Base-by-base conservation (phyloP, 1,140 invertebrate genomes). In the Drosophila sechellia region DNA sequence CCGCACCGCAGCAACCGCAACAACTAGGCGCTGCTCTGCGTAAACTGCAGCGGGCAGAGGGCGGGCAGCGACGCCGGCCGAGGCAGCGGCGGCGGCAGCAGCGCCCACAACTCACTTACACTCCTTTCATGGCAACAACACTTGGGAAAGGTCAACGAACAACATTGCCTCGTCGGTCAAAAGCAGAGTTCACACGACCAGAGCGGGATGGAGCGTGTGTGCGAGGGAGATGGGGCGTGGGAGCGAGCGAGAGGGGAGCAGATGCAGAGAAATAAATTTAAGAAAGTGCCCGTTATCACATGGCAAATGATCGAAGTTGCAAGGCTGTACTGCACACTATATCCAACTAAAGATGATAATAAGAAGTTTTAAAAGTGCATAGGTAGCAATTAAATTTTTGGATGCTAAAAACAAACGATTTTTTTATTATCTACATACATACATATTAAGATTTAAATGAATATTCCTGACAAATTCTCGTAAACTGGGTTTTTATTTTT, bases 111-210 rank as follows among this genome's bases (percentile, higher is more conserved):
- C 74, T 76, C 60, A 68, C 70, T 68, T 68, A 68, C 64, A 81
- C 81, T 86, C 81, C 81, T 86, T 86, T 87, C 81, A 86, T 86
- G 81, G 63, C 81, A 86, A 66, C 81, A 85, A 81, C 81, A 86
- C 83, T 86, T 86, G 83, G 68, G 79, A 86, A 86, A 86, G 83
- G 83, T 86, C 83, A 86, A 86, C 83, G 83, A 86, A 86, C 83
- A 86, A 86, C 83, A 86, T 86, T 87, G 83, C 83, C 84, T 87
- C 83, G 79, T 87, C 83, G 83, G 83, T 87, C 83, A 87, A 83
- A 87, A 87, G 83, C 83, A 87, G 84, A 87, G 84, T 87, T 87
- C 84, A 87, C 79, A 84, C 84, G 79, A 84, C 83, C 80, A 66
- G 74, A 71, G 40, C 40, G 69, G 42, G 53, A 59, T 13, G 45